Evolutionary conservation across 1,140 invertebrate species (phyloP), one percentile per base, ranked within the genome.

Genomic region (Drosophila nigrodunni): DNA sequence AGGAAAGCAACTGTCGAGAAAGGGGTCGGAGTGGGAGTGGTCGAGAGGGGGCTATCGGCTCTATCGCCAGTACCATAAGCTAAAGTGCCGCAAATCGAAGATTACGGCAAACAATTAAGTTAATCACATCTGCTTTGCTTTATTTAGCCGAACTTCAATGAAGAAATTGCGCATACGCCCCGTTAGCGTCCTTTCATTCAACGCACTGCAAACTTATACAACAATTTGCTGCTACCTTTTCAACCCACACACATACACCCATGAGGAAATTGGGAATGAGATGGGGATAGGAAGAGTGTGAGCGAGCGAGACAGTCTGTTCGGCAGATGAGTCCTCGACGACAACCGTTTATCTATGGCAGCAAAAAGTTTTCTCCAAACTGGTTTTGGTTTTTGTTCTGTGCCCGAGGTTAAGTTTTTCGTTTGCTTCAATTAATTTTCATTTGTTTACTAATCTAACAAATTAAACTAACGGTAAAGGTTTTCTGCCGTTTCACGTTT

Each of bases 371-470:
- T 89, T 39, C 35, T 15, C 25, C 49, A 50, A 50, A 50, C 49
- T 34, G 49, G 9, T 50, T 50, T 50, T 11, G 25, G 21, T 50
- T 34, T 25, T 10, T 10, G 21, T 50, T 34, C 10, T 54, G 49
- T 59, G 85, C 86, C 72, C 61, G 71, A 62, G 86, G 85, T 88
- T 80, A 89, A 89, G 86, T 89, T 89, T 88, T 88, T 90, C 86
- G 85, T 89, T 90, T 89, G 86, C 85, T 89, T 89, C 85, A 89
- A 89, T 89, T 89, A 89, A 89, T 89, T 89, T 89, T 85, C 85
- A 89, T 89, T 89, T 89, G 85, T 89, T 89, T 89, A 85, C 86
- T 89, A 89, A 89, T 89, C 85, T 89, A 89, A 89, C 85, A 89
- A 89, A 89, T 89, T 89, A 89, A 89, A 89, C 85, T 89, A 89